These are phyloP conservation scores for Glyphotaelius pellucidus DNA, from an alignment of 2,888 invertebrate species.

Conservation along the genomic window DNA sequence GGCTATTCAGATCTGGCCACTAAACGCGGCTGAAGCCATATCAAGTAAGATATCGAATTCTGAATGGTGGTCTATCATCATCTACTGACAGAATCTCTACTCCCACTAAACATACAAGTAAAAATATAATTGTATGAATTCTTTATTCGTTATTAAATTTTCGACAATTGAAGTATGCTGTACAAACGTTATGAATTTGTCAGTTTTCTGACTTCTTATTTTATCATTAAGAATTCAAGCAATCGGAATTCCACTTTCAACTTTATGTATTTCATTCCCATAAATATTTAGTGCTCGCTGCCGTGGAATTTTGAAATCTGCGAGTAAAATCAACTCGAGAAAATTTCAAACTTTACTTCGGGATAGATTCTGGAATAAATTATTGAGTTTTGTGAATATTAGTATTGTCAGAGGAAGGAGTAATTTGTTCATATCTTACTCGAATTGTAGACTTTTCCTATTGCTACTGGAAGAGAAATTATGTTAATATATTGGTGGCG, in stretches of 20 bases:
- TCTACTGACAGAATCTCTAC: too few species aligned
- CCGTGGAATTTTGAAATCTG: not conserved
- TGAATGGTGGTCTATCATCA: too few species aligned
- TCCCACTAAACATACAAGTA: too few species aligned
- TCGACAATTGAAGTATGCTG: not conserved
- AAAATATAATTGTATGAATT: not conserved
- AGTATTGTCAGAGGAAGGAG: not conserved
- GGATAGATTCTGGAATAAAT: not conserved
- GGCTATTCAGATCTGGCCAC: too few species aligned
- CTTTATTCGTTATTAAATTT: not conserved
- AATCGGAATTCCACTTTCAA: not conserved
- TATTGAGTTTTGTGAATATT: not conserved
- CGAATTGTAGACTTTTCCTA: not conserved
- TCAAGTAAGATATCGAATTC: too few species aligned
- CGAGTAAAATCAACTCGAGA: not conserved
- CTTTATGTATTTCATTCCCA: not conserved
- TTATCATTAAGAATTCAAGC: not conserved
- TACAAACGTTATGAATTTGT: not conserved
- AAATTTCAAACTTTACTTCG: not conserved
- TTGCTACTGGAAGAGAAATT: not conserved
- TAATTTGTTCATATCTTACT: not conserved
- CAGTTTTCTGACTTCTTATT: not conserved
- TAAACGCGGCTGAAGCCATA: too few species aligned
- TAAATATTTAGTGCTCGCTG: not conserved
- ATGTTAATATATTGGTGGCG: not conserved